Evolutionary conservation across 2,888 invertebrate genomes (phyloP), one percentile per base, ranked within the genome.

Genomic region (Pyrrhosoma nymphula): DNA sequence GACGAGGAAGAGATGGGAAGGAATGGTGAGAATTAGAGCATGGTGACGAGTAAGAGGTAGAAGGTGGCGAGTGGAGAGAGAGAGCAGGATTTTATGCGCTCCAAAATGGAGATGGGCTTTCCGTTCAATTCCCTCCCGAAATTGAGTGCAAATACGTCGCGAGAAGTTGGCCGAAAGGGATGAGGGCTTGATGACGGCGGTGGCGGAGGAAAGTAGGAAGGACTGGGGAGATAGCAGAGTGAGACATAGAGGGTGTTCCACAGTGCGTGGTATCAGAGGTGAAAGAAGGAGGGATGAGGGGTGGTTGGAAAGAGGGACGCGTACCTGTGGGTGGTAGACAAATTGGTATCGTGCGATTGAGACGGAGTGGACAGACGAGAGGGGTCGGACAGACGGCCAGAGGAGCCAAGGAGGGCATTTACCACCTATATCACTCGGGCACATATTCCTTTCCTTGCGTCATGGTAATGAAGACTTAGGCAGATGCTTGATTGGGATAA

Each of bases 121-220:
- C 82, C 35, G 82, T 82, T 82, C 16, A 82, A 82, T 82, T 82
- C 82, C 82, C 14, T 35, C 14, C 35, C 82, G 14, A 35, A 82
- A 82, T 82, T 82, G 82, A 82, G 82, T 82, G 82, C 35, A 82
- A 82, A 82, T 82, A 82, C 82, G 35, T 82, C 82, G 35, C 1
- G 30, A 35, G 82, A 35, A 82, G 30, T 82, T 82, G 82, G 82
- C n/a, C 26, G 69, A 60, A 12, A 60, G 30, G 82, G 82, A 82
- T 35, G 82, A 82, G 82, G 30, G 35, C 82, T 35, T 82, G 82
- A 35, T 2, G 30, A 18, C 35, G 35, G 30, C 35, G 14, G n/a
- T 3, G 16, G 35, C 4, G 12, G 35, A 18, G 18, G 14, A 14
- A 16, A 30, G 35, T 82, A 18, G 82, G n/a, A n/a, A n/a, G 82